These are phyloP conservation scores for Hypercompe scribonia DNA, from an alignment of 2,888 invertebrate species.

Conservation along the genomic window DNA sequence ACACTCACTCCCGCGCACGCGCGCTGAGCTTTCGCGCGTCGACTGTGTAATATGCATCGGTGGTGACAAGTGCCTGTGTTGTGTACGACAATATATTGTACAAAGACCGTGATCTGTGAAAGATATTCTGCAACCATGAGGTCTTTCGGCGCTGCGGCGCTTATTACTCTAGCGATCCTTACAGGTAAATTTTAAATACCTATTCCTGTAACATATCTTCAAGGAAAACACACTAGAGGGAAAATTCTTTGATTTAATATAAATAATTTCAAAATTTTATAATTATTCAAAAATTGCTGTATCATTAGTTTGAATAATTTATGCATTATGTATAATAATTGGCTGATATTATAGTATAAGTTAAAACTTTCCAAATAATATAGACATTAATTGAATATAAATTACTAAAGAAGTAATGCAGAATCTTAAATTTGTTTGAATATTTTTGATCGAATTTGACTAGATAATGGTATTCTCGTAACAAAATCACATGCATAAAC, in stretches of 20 bases:
- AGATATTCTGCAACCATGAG: constrained; percentile 66
- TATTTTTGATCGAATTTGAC: constrained; percentile 27
- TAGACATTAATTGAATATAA: constrained; percentile 20
- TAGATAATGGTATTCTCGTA: constrained; percentile 25
- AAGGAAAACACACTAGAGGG: background rate
- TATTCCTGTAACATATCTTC: background rate
- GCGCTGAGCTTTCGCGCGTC: constrained; percentile 82
- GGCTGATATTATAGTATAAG: constrained; percentile 11
- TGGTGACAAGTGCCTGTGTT: constrained; percentile 79
- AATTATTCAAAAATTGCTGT: constrained; percentile 24
- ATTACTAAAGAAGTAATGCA: constrained; percentile 20
- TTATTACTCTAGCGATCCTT: constrained; percentile 70
- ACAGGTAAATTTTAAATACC: constrained; percentile 64
- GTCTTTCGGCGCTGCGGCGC: constrained; percentile 75
- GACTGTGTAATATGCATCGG: constrained; percentile 77
- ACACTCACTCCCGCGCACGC: constrained; percentile 72
- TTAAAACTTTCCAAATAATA: constrained; percentile 31
- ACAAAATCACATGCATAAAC: constrained; percentile 34
- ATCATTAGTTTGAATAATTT: constrained; percentile 37
- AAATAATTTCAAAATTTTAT: background rate
- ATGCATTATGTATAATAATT: constrained; percentile 20
- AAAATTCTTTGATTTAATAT: background rate
- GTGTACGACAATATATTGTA: constrained; percentile 69
- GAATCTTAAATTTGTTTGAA: constrained; percentile 31
- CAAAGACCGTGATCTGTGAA: constrained; percentile 66